These are phyloP conservation scores for Orthosia cruda DNA, from an alignment of 2,888 invertebrate genomes.

Conservation along the genomic window DNA sequence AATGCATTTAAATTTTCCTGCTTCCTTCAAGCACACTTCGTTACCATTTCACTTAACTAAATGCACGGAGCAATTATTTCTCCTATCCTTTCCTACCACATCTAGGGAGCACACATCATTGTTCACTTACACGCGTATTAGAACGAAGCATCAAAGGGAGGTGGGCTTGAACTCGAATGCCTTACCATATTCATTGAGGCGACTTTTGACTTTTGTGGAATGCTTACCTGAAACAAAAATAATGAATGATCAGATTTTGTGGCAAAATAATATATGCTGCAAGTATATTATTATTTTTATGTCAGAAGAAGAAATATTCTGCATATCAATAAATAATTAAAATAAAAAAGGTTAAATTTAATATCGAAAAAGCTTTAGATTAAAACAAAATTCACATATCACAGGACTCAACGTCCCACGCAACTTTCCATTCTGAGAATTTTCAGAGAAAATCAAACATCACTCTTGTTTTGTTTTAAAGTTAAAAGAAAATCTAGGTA, in stretches of 20 bases:
- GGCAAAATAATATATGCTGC: not conserved
- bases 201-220: constrained; percentile 23
- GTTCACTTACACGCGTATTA: constrained; percentile 63
- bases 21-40: constrained; percentile 32
- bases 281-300: not conserved
- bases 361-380: not conserved
- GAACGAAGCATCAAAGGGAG: constrained; percentile 60
- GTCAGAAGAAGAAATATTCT: too few species aligned
- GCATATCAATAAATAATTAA: too few species aligned
- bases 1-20: constrained; percentile 9
- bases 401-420: not conserved
- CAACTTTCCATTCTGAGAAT: not conserved
- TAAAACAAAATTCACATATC: not conserved
- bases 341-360: not conserved
- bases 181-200: constrained; percentile 42
- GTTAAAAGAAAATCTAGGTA: constrained; percentile 1
- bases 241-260: constrained; percentile 26
- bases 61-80: constrained; percentile 46
- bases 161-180: constrained; percentile 50
- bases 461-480: constrained; percentile 4
- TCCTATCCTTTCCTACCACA: constrained; percentile 32
- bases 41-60: constrained; percentile 33
- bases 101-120: constrained; percentile 53
- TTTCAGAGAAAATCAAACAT: constrained; percentile 1
- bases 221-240: constrained; percentile 57